Conservation (phyloP, 2,888 invertebrate species). For the Herminia tarsipennalis region DNA sequence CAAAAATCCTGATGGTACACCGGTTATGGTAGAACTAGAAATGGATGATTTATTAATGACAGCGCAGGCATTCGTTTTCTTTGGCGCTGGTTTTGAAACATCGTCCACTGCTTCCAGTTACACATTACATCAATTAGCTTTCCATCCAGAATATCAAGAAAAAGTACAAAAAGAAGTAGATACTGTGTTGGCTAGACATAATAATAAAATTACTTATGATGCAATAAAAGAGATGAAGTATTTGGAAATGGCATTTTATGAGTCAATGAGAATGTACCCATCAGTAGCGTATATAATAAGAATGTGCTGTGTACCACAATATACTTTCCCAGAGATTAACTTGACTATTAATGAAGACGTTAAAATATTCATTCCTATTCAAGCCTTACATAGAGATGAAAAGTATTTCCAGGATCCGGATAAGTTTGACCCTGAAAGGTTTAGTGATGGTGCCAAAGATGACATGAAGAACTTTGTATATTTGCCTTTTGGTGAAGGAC, state of each 20-base stretch:
- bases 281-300: conserved; percentile 71
- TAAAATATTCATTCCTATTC: conserved; percentile 67
- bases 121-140: conserved; percentile 77
- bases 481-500: conserved; percentile 77
- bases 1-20: conserved; percentile 62
- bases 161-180: conserved; percentile 77
- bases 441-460: conserved; percentile 57
- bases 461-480: conserved; percentile 61
- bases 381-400: conserved; percentile 72
- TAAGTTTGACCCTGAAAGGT: conserved; percentile 72
- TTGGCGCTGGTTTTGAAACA: conserved; percentile 83
- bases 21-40: conserved; percentile 64
- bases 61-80: conserved; percentile 77
- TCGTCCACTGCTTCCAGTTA: conserved; percentile 81
- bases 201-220: conserved; percentile 69
- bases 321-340: conserved; percentile 70
- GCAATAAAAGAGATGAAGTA: conserved; percentile 74
- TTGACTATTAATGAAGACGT: conserved; percentile 68
- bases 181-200: conserved; percentile 60
- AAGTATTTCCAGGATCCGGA: conserved; percentile 68
- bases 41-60: conserved; percentile 65
- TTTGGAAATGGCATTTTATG: conserved; percentile 73
- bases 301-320: conserved; percentile 66
- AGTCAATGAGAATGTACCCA: conserved; percentile 75
- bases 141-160: conserved; percentile 72